These are phyloP conservation scores for Proisotoma minuta DNA, from an alignment of 2,888 invertebrate species.

Conservation along the genomic window DNA sequence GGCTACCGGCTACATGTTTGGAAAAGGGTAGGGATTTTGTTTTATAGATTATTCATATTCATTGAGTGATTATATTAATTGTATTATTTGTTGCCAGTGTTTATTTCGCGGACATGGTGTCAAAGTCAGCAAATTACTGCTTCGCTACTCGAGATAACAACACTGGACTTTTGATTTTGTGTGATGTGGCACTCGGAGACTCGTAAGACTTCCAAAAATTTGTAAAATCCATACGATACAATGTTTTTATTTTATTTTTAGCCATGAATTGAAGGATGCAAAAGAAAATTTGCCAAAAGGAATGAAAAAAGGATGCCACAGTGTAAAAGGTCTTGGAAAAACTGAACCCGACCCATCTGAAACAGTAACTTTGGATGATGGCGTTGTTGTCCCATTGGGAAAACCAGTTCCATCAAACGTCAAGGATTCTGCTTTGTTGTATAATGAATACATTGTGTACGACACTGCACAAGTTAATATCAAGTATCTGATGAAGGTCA, in stretches of 20 bases:
- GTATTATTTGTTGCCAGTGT: neutral
- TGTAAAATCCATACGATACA: neutral
- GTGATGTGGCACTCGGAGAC: conserved; percentile 91
- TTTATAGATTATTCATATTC: neutral
- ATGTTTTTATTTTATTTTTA: conserved; percentile 48
- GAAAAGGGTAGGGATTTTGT: conserved; percentile 83
- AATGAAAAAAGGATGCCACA: conserved; percentile 74
- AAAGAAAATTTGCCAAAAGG: conserved; percentile 58
- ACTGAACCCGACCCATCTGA: conserved; percentile 75
- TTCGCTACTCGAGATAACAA: conserved; percentile 64
- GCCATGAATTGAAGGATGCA: conserved; percentile 68
- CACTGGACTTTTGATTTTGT: conserved; percentile 80
- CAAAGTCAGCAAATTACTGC: conserved; percentile 97
- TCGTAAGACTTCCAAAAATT: conserved; percentile 60
- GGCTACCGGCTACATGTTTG: conserved; percentile 93
- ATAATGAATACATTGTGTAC: conserved; percentile 96
- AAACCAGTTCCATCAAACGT: conserved; percentile 54
- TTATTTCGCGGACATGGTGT: conserved; percentile 89
- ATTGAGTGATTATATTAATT: neutral
- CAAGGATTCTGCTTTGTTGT: conserved; percentile 62
- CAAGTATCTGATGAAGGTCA: conserved; percentile 78
- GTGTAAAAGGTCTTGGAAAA: conserved; percentile 78
- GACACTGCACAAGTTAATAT: conserved; percentile 90
- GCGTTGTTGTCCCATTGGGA: conserved; percentile 74
- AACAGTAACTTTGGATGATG: conserved; percentile 59